Base-by-base conservation (phyloP, 1,140 invertebrate species). In the Cephus cinctus region DNA sequence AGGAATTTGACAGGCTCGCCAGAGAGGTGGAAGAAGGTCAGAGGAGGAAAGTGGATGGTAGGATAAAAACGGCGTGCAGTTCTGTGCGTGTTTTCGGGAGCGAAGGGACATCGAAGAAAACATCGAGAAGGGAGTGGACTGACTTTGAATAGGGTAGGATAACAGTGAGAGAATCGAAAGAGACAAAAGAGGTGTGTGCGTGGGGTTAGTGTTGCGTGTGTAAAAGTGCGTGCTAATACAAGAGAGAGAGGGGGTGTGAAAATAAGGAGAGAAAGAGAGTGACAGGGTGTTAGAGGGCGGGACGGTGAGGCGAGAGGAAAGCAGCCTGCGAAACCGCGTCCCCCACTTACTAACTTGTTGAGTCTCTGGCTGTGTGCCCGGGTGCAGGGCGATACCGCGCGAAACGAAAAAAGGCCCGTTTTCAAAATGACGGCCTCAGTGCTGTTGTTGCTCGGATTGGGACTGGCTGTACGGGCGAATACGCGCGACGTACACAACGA, bases 401-500 rank as follows among this genome's bases (percentile, higher is more conserved):
- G 25, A n/a, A 27, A n/a, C 6, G 25, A 6, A 27, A n/a, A 27
- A 27, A 6, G n/a, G 6, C 25, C 25, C 25, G n/a, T 14, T 11
- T 36, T 16, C 11, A 16, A 16, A 11, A 41, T 41, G 39, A 21
- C 39, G 39, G 2, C 18, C 39, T 9, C 23, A 14, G 31, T 47
- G 19, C 34, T 43, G 44, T 42, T 48, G 11, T 14, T 38, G 14
- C 21, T 38, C 8, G n/a, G n/a, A n/a, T 22, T 54, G 15, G 11
- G 20, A 8, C 3, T 47, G 20, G 27, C 44, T 15, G 18, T 23
- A 11, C 22, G 12, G n/a, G 69, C 66, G 18, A 61, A 67, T 38
- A 72, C 76, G 8, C 81, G 80, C 59, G 81, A 82, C 52, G 78
- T 80, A 53, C 81, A 81, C 54, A 81, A 79, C 57, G 87, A 90